Evolutionary conservation across 2,888 invertebrate species (phyloP), one percentile per base, ranked within the genome.

Genomic region (Aspidapion aeneum): DNA sequence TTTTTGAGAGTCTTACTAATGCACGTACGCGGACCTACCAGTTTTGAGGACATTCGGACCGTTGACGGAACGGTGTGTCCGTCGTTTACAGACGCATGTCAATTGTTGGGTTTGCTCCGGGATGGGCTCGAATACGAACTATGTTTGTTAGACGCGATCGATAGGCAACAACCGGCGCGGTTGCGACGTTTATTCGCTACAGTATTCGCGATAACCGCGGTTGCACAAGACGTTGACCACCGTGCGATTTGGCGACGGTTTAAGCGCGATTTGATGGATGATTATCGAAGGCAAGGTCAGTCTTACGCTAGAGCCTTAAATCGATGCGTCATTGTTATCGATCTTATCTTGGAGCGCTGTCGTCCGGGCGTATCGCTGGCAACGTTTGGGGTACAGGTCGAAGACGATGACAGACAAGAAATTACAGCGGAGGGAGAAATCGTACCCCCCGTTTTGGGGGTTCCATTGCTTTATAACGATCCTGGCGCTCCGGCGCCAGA

Each of bases 31-130:
- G 57, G 57, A 12, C 21, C 57, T 12, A 57, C 57, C n/a, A 7
- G 16, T 9, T 57, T 57, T 17, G 57, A 57, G 9, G 21, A 18
- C 12, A 12, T 57, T 7, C 16, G 17, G 9, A 57, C 57, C 7
- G 22, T 9, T 12, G 12, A 21, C 22, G 57, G 57, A 21, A 7
- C 7, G 7, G 18, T 55, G 18, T 58, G 54, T 12, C 17, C 9
- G 9, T 56, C 12, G 7, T 58, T 58, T 55, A 17, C 55, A 18
- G 58, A 52, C 7, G 58, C 58, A n/a, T 55, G 56, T 55, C 7
- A 18, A 18, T 54, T 17, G 16, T 7, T 52, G n/a, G 19, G 19
- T 55, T 18, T 58, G 7, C 18, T 58, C 7, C 7, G 16, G 7
- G 19, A 58, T 18, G 20, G 12, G 5, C 7, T 7, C 55, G 58